These are phyloP conservation scores for Hyposoter dolosus DNA, from an alignment of 2,888 invertebrate species.

Conservation along the genomic window DNA sequence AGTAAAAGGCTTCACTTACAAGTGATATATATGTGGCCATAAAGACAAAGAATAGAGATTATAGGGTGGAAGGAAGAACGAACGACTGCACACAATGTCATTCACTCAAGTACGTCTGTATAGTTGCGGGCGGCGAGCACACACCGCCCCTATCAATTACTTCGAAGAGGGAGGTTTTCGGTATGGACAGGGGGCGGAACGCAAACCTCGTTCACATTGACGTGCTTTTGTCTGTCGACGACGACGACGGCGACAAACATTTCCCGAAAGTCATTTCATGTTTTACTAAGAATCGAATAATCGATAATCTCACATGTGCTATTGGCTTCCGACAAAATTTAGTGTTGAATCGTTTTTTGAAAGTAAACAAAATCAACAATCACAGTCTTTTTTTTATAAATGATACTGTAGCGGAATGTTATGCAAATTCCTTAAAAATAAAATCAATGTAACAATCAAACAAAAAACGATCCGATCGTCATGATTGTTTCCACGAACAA, in stretches of 20 bases:
- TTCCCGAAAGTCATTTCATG: constrained; percentile 12
- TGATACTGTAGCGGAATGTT: neutral
- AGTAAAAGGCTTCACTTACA: constrained; percentile 46
- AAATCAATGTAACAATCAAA: neutral
- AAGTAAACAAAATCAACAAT: neutral
- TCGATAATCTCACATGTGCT: neutral
- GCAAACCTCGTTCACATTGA: constrained; percentile 41
- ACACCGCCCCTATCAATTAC: constrained; percentile 68
- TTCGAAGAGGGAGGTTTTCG: constrained; percentile 40
- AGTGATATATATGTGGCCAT: constrained; percentile 50
- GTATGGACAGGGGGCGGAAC: constrained; percentile 11
- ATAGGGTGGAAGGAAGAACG: constrained; percentile 57
- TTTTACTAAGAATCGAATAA: neutral
- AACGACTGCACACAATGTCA: constrained; percentile 64
- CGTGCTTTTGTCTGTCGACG: constrained; percentile 45
- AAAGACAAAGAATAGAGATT: constrained; percentile 44
- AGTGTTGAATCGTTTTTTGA: neutral
- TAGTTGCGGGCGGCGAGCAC: constrained; percentile 52
- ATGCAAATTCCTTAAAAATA: neutral
- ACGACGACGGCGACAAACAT: constrained; percentile 41
- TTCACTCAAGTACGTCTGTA: constrained; percentile 55
- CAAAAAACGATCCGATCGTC: constrained; percentile 5
- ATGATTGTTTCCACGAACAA: constrained; percentile 23
- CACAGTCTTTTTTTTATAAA: neutral
- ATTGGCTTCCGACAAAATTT: neutral